Evolutionary conservation across 2,888 invertebrate species (phyloP).

Genomic region (Pseudeuparius sepicola): DNA sequence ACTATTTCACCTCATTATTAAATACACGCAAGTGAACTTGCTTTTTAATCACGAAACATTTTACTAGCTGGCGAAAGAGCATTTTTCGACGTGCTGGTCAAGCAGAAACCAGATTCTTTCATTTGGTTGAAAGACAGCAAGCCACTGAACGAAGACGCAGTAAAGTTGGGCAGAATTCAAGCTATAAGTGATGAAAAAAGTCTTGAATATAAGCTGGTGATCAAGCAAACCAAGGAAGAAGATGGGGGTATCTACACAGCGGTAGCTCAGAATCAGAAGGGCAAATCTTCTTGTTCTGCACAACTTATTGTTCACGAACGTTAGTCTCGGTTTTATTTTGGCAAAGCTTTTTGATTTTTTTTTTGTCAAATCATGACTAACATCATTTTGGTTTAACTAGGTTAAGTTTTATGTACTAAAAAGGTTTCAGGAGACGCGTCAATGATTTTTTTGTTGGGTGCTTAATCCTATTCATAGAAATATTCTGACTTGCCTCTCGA

Average conservation of each 20-base stretch:
- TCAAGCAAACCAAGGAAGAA: slow-evolving; percentile 60
- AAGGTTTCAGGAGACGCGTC: too few species aligned
- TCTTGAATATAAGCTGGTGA: slow-evolving; percentile 58
- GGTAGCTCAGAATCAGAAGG: slow-evolving; percentile 70
- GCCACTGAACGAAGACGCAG: slow-evolving; percentile 59
- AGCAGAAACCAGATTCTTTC: slow-evolving; percentile 53
- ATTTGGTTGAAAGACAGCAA: slow-evolving; percentile 85
- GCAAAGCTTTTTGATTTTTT: slow-evolving; percentile 2
- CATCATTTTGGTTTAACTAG: too few species aligned
- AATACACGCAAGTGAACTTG: background rate
- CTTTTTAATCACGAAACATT: slow-evolving; percentile 2
- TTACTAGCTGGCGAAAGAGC: slow-evolving; percentile 72
- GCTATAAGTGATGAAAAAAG: slow-evolving; percentile 50
- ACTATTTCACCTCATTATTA: slow-evolving; percentile 3
- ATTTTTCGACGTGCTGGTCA: slow-evolving; percentile 66
- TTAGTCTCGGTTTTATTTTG: slow-evolving; percentile 43
- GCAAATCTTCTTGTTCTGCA: slow-evolving; percentile 76
- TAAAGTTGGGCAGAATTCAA: slow-evolving; percentile 60
- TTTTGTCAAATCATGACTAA: too few species aligned
- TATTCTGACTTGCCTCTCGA: too few species aligned
- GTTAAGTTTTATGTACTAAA: too few species aligned
- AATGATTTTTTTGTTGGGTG: too few species aligned
- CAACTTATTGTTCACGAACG: slow-evolving; percentile 78
- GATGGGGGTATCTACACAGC: slow-evolving; percentile 90
- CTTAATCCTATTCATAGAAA: too few species aligned